These are phyloP conservation scores for Drosophila pseudoobscura DNA, from an alignment of 1,140 invertebrate species.

Conservation along the genomic window DNA sequence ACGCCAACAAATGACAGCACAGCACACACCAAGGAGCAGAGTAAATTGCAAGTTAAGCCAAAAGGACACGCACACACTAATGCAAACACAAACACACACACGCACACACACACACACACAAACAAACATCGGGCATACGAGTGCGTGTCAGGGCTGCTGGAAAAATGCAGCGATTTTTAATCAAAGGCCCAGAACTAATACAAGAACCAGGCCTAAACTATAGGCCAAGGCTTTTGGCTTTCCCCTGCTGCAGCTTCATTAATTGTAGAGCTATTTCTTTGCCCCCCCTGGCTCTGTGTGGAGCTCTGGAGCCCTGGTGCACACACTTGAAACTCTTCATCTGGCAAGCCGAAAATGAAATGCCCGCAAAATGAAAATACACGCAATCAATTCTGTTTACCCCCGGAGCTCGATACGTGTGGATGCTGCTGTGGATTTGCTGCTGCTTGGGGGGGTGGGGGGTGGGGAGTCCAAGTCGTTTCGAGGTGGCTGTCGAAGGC, in stretches of 20 bases:
- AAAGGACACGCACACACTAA: slow-evolving; percentile 65
- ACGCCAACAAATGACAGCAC: slow-evolving; percentile 68
- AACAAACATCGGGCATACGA: slow-evolving; percentile 1
- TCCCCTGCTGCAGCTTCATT: background rate
- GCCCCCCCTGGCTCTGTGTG: slow-evolving; percentile 9
- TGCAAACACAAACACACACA: slow-evolving; percentile 23
- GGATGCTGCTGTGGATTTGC: slow-evolving; percentile 2
- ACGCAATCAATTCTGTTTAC: slow-evolving; percentile 78
- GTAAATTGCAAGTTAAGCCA: slow-evolving; percentile 78
- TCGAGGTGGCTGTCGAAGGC: slow-evolving; percentile 53
- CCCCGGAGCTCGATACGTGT: slow-evolving; percentile 47
- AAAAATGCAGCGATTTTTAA: slow-evolving; percentile 32
- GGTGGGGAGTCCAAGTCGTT: slow-evolving; percentile 28
- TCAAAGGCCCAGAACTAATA: slow-evolving; percentile 32
- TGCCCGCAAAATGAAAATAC: slow-evolving; percentile 72
- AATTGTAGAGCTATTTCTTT: background rate
- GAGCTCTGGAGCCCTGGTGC: slow-evolving; percentile 24
- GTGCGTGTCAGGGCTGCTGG: slow-evolving; percentile 48
- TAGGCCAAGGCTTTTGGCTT: too few species aligned
- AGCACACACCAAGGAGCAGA: slow-evolving; percentile 23
- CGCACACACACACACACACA: background rate
- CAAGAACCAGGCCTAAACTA: background rate
- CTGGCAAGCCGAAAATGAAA: slow-evolving; percentile 60
- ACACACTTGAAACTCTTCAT: slow-evolving; percentile 52
- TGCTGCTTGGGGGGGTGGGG: background rate